These are phyloP conservation scores for Odontesthes bonariensis DNA, from an alignment of 2,113 vertebrate genomes.

Conservation along the genomic window DNA sequence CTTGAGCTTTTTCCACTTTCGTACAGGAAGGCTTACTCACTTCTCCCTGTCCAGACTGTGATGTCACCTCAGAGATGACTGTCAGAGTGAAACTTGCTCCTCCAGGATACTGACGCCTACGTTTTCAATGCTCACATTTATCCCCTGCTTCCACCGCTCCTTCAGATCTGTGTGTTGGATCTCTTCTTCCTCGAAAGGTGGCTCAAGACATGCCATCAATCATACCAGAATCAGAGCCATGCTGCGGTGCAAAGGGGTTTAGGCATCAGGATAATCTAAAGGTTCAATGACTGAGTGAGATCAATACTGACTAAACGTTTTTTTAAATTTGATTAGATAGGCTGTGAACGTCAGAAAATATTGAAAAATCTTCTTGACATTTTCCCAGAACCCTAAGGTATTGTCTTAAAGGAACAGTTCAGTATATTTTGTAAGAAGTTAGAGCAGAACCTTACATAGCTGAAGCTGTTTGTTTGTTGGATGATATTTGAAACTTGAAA, in stretches of 20 bases:
- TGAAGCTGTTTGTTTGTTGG: neutral
- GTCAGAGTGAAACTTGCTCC: slow-evolving; percentile 39
- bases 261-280: neutral
- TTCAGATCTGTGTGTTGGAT: slow-evolving; percentile 33
- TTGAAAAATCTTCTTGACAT: neutral
- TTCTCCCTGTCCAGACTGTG: slow-evolving; percentile 55
- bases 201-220: slow-evolving; percentile 30
- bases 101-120: slow-evolving; percentile 18
- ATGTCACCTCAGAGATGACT: slow-evolving; percentile 46
- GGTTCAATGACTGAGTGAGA: neutral
- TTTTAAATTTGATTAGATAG: neutral
- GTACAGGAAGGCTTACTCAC: slow-evolving; percentile 67
- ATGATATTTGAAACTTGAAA: neutral
- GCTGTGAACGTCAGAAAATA: neutral
- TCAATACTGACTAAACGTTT: slow-evolving; percentile 5
- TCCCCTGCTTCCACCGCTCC: slow-evolving; percentile 20
- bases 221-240: neutral
- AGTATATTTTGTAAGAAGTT: neutral
- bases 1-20: slow-evolving; percentile 55
- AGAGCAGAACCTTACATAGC: too few species aligned
- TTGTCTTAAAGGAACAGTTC: slow-evolving; percentile 4
- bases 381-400: neutral
- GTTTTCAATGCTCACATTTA: slow-evolving; percentile 48
- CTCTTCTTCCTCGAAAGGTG: slow-evolving; percentile 29
- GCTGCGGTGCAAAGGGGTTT: slow-evolving; percentile 4